Percentiles rank a stretch among this genome's conserved stretches.
Conservation (phyloP, 2,797 vertebrate species). For the Diplodus sargus region DNA sequence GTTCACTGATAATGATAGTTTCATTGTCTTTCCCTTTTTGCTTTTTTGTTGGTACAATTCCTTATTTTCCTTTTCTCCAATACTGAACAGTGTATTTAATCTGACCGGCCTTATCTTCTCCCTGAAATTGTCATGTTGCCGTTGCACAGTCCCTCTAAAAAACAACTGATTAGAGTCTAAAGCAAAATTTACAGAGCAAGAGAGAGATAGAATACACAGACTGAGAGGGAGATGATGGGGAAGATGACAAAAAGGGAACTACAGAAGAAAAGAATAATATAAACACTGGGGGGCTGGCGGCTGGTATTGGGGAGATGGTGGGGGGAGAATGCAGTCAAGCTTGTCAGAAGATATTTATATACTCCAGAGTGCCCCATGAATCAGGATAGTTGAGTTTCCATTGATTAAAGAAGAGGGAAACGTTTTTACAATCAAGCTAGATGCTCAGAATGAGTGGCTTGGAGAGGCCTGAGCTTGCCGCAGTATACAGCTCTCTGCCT, state of each 20-base stretch:
- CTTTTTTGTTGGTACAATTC: slow-evolving; percentile 13
- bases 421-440: slow-evolving; percentile 82
- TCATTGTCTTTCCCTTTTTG: slow-evolving; percentile 59
- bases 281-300: slow-evolving; percentile 3
- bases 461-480: slow-evolving; percentile 64
- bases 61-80: slow-evolving; percentile 29
- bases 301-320: slow-evolving; percentile 35
- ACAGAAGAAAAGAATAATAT: slow-evolving; percentile 41
- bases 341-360: slow-evolving; percentile 84
- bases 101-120: slow-evolving; percentile 62
- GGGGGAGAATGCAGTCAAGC: slow-evolving; percentile 63
- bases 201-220: slow-evolving; percentile 18
- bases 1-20: slow-evolving; percentile 67
- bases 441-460: slow-evolving; percentile 72
- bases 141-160: slow-evolving; percentile 60
- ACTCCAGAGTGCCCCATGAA: slow-evolving; percentile 79
- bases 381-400: slow-evolving; percentile 81
- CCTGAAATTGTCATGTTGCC: slow-evolving; percentile 68
- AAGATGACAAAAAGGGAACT: slow-evolving; percentile 39
- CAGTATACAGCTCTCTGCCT: slow-evolving; percentile 48
- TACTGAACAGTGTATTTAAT: slow-evolving; percentile 60
- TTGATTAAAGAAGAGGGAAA: slow-evolving; percentile 86
- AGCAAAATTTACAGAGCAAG: slow-evolving; percentile 56
- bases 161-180: slow-evolving; percentile 72
- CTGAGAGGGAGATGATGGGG: slow-evolving; percentile 29